Evolutionary conservation across 2,797 vertebrate genomes (phyloP).

Genomic region (Acanthurus leucopareius): DNA sequence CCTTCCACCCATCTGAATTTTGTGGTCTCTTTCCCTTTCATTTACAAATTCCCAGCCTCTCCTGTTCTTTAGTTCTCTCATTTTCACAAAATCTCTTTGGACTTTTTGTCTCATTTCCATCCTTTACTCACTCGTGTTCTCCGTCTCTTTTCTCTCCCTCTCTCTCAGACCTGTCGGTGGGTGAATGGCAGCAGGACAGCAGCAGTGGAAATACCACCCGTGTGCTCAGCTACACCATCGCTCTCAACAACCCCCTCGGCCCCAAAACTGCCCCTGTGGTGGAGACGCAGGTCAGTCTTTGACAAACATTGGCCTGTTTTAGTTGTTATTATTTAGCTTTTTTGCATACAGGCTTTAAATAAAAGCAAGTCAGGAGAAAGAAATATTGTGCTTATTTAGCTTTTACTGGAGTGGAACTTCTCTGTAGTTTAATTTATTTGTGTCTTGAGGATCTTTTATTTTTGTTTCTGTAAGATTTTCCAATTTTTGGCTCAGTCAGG

Average conservation of each 20-base stretch:
- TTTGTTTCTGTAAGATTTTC: neutral
- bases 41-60: constrained; percentile 10
- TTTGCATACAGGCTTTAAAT: neutral
- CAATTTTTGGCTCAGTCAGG: neutral
- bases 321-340: neutral
- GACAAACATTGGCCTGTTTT: neutral
- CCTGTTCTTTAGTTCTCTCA: neutral
- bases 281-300: constrained; percentile 90
- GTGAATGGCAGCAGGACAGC: constrained; percentile 90
- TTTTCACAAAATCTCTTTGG: constrained; percentile 7
- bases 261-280: constrained; percentile 92
- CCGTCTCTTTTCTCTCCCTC: constrained; percentile 10
- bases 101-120: neutral
- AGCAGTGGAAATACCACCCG: constrained; percentile 88
- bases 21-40: constrained; percentile 13
- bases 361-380: neutral
- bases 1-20: neutral
- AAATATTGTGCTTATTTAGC: neutral
- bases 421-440: neutral
- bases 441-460: neutral
- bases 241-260: constrained; percentile 93
- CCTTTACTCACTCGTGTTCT: constrained; percentile 4
- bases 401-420: neutral
- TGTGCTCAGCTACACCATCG: constrained; percentile 92
- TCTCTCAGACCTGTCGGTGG: constrained; percentile 88